These are phyloP conservation scores for Keiferia lycopersicella DNA, from an alignment of 2,888 invertebrate genomes.

Conservation along the genomic window DNA sequence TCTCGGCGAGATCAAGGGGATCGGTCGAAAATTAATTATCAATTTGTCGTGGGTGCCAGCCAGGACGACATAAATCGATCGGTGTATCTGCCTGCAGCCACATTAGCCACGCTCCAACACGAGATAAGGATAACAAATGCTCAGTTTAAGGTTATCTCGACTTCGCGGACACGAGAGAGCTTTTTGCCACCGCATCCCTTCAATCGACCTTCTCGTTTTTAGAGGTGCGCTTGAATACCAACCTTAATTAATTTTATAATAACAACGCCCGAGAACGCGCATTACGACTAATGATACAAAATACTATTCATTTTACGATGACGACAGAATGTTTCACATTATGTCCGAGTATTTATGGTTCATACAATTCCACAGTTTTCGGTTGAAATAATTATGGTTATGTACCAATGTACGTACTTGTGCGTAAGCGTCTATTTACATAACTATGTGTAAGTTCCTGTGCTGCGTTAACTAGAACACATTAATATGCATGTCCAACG, in stretches of 20 bases:
- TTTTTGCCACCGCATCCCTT: constrained; percentile 78
- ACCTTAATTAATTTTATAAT: constrained; percentile 5
- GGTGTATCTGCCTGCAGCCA: constrained; percentile 73
- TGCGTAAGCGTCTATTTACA: not conserved
- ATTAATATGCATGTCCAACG: constrained; percentile 51
- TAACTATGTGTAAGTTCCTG: constrained; percentile 14
- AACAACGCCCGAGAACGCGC: not conserved
- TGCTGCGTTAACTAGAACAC: constrained; percentile 51
- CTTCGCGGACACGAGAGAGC: constrained; percentile 79
- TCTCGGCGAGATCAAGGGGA: constrained; percentile 75
- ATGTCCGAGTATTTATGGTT: too few relatives aligned
- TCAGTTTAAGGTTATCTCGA: constrained; percentile 79
- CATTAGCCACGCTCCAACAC: constrained; percentile 77
- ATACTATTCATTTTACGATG: not conserved
- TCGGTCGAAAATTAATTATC: constrained; percentile 78
- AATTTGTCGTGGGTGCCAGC: constrained; percentile 81
- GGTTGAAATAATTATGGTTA: too few relatives aligned
- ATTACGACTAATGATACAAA: not conserved
- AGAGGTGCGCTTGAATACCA: constrained; percentile 22
- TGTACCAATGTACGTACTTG: too few relatives aligned
- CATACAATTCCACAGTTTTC: too few relatives aligned
- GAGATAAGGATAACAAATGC: constrained; percentile 81
- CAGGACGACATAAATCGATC: constrained; percentile 80
- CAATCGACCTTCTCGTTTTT: constrained; percentile 60
- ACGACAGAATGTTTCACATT: too few relatives aligned